Conservation (phyloP, 2,888 invertebrate species). For the Buathra laborator region DNA sequence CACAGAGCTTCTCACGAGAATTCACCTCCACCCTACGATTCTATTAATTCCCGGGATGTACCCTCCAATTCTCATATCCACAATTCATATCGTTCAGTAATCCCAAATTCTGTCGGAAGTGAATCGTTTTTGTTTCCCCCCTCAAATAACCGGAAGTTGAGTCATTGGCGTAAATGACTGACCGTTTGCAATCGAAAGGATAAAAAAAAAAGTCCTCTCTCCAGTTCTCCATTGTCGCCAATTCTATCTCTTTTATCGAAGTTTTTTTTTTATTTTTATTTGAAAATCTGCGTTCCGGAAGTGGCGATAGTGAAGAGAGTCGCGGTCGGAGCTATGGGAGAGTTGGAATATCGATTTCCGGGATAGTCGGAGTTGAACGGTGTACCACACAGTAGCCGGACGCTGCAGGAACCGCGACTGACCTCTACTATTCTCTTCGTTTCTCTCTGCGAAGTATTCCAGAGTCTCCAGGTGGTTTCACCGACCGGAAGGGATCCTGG, state of each 20-base stretch:
- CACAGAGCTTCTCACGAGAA: constrained; percentile 23
- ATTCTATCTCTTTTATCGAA: constrained; percentile 5
- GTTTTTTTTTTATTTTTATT: constrained; percentile 27
- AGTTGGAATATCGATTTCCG: constrained; percentile 66
- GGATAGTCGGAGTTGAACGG: constrained; percentile 56
- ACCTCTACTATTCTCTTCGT: constrained; percentile 24
- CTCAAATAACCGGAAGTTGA: not conserved
- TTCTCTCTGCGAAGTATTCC: not conserved
- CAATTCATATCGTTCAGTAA: not conserved
- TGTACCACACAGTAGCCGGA: constrained; percentile 40
- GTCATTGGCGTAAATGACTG: not conserved
- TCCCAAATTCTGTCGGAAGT: not conserved
- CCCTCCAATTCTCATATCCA: not conserved
- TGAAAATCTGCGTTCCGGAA: constrained; percentile 54
- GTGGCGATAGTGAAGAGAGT: constrained; percentile 44
- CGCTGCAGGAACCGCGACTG: constrained; percentile 30
- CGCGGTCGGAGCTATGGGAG: constrained; percentile 35
- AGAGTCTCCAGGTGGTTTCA: constrained; percentile 29
- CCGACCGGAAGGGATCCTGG: constrained; percentile 44
- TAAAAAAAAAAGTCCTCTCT: constrained; percentile 35
- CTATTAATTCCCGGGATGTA: constrained; percentile 11
- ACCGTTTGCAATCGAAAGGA: not conserved
- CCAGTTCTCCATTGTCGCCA: constrained; percentile 24
- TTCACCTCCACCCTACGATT: constrained; percentile 4
- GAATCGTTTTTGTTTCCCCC: not conserved